Evolutionary conservation across 2,797 vertebrate species (phyloP).

Genomic region (Sebastes cheni): DNA sequence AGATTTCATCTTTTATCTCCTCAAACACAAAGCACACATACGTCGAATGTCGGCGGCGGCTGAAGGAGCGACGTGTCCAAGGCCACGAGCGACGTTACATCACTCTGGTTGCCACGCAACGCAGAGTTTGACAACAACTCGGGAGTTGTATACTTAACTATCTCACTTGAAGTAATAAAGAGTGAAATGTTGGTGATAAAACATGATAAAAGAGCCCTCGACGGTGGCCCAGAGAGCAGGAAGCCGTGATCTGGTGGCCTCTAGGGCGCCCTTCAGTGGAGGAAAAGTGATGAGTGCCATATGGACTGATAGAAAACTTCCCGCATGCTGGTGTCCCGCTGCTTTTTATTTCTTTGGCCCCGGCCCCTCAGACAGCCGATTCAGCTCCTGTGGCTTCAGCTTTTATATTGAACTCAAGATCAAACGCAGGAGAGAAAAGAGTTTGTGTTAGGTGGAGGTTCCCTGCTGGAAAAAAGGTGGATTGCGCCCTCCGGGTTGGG

Average conservation of each 20-base stretch:
- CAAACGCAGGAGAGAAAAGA: not conserved
- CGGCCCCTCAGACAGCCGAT: not conserved
- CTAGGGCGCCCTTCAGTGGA: not conserved
- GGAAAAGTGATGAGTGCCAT: too few species aligned
- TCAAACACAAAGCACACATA: not conserved
- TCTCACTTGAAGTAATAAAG: not conserved
- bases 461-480: too few species aligned
- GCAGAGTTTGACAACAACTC: not conserved
- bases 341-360: too few species aligned
- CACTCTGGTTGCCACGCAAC: slow-evolving; percentile 49
- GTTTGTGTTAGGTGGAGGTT: not conserved
- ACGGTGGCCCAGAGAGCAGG: not conserved
- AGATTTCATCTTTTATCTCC: not conserved
- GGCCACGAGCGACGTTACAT: not conserved
- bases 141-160: not conserved
- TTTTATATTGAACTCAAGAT: not conserved
- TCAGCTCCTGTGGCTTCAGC: not conserved
- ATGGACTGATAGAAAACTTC: not conserved
- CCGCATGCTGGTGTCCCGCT: not conserved
- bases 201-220: not conserved
- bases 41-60: not conserved
- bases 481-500: too few species aligned
- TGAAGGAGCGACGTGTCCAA: not conserved
- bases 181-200: not conserved
- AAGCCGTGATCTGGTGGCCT: not conserved